These are phyloP conservation scores for Serripes groenlandicus DNA, from an alignment of 2,888 invertebrate species.

Conservation along the genomic window DNA sequence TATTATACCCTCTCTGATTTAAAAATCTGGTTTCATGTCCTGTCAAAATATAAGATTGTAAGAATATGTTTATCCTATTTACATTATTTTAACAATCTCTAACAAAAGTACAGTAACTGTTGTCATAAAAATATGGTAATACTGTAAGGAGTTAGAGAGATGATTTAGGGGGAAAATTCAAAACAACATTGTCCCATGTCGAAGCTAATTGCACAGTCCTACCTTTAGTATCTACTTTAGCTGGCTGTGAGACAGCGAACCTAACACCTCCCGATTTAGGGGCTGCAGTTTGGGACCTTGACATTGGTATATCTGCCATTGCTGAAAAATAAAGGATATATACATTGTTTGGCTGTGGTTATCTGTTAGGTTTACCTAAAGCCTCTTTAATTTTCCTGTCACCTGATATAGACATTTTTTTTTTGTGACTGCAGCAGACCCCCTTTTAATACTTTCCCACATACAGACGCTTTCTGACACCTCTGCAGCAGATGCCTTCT, in stretches of 20 bases:
- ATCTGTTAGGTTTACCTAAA: too few species aligned
- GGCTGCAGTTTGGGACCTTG: conserved; percentile 29
- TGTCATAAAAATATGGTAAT: too few species aligned
- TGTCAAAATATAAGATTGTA: too few species aligned
- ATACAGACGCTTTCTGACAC: neutral
- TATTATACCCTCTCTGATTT: too few species aligned
- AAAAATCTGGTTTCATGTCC: too few species aligned
- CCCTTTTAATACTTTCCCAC: neutral
- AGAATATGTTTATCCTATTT: too few species aligned
- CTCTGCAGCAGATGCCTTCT: neutral
- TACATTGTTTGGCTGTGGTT: too few species aligned
- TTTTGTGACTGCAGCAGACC: too few species aligned
- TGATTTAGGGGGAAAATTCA: neutral
- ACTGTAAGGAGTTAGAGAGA: neutral
- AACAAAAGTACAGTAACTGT: too few species aligned
- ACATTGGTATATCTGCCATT: conserved; percentile 36
- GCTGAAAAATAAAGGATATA: conserved; percentile 29
- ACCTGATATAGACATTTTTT: too few species aligned
- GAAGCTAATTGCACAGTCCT: conserved; percentile 10
- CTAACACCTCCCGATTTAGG: conserved; percentile 68
- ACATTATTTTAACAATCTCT: too few species aligned
- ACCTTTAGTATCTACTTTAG: conserved; percentile 73
- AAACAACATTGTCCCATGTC: neutral
- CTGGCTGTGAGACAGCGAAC: conserved; percentile 70
- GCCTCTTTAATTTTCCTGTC: too few species aligned